Evolutionary conservation across 2,888 invertebrate species (phyloP).

Genomic region (Leucophenga montana): DNA sequence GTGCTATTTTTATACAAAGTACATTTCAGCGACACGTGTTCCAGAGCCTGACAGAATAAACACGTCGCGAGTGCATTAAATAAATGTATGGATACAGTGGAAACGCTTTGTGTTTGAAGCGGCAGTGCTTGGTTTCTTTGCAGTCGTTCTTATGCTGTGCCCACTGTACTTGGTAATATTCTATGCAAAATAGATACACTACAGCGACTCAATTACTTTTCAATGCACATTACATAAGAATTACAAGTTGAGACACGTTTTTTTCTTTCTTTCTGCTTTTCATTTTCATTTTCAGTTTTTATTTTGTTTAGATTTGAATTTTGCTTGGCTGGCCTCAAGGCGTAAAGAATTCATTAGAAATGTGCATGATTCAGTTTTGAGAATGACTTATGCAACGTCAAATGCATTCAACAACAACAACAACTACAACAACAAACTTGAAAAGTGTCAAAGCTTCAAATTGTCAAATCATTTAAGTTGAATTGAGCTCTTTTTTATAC

Average conservation of each 20-base stretch:
- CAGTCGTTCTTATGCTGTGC: too few relatives aligned
- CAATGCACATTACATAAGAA: conserved; percentile 52
- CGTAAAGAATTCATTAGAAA: conserved; percentile 20
- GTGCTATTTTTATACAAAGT: too few relatives aligned
- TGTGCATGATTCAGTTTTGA: conserved; percentile 52
- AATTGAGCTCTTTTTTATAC: too few relatives aligned
- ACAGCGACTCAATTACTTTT: neutral
- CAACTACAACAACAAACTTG: conserved; percentile 49
- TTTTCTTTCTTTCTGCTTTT: conserved; percentile 36
- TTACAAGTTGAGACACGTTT: conserved; percentile 58
- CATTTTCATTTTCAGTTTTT: too few relatives aligned
- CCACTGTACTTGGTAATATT: too few relatives aligned
- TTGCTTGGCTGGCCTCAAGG: conserved; percentile 43
- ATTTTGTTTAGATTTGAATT: conserved; percentile 37
- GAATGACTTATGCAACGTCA: neutral
- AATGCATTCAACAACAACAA: conserved; percentile 23
- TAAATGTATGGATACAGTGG: neutral
- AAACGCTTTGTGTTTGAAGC: conserved; percentile 43
- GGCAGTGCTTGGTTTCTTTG: conserved; percentile 43
- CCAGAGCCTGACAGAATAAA: too few relatives aligned
- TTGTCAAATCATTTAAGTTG: too few relatives aligned
- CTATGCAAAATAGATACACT: too few relatives aligned
- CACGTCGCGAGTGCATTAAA: too few relatives aligned
- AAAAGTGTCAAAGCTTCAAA: too few relatives aligned
- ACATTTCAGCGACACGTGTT: too few relatives aligned